phyloP scores from a whole-genome alignment of 2,888 invertebrate species.

The Dioctria linearis region DNA sequence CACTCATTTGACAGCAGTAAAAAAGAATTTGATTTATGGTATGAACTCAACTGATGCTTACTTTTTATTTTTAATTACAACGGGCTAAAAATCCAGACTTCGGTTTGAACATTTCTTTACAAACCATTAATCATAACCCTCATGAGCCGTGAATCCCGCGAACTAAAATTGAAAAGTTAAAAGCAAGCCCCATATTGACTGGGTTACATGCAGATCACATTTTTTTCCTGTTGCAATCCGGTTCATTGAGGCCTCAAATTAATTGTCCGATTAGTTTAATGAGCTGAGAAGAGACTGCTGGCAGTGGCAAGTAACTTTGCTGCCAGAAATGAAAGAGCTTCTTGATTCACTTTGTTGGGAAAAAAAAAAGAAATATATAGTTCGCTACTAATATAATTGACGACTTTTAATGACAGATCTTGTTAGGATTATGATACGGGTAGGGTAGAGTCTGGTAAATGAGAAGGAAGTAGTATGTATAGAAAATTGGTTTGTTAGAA shows the following conservation, averaged over 20 bases:
- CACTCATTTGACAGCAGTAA: background rate
- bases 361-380: background rate
- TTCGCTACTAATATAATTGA: constrained; percentile 16
- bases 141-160: constrained; percentile 51
- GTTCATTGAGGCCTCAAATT: constrained; percentile 39
- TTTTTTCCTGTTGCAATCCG: constrained; percentile 1
- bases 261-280: constrained; percentile 53
- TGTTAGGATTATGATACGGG: constrained; percentile 40
- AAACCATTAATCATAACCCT: constrained; percentile 43
- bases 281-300: constrained; percentile 50
- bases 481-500: too few species aligned
- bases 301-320: constrained; percentile 15
- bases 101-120: constrained; percentile 19
- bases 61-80: background rate
- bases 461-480: too few species aligned
- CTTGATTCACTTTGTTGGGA: background rate
- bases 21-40: constrained; percentile 41
- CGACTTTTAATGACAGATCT: constrained; percentile 46
- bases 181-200: constrained; percentile 23
- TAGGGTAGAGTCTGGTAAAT: too few species aligned
- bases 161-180: background rate
- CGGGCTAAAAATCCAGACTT: background rate
- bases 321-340: constrained; percentile 12
- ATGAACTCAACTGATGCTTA: background rate
- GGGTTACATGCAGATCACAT: background rate